These are phyloP conservation scores for Aspidiotus rigidus DNA, from an alignment of 2,888 invertebrate genomes.

Conservation along the genomic window DNA sequence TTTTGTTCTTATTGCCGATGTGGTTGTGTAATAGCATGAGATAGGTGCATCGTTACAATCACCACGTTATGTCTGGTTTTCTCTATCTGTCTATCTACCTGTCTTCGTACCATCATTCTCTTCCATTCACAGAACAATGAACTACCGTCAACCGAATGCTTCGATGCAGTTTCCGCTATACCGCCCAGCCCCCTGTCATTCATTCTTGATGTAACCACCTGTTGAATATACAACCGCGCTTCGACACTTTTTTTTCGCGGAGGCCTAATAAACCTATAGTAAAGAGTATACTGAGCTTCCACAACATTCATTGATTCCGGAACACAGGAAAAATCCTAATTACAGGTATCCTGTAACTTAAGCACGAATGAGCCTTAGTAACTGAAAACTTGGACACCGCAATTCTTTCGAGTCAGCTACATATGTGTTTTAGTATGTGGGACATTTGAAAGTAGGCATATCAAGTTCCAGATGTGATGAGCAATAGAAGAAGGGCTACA, in stretches of 20 bases:
- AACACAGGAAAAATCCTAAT: no score
- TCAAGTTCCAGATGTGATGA: no score
- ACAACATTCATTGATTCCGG: no score
- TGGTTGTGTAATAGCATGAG: conserved; percentile 20
- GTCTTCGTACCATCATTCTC: conserved; percentile 33
- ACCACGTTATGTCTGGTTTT: conserved; percentile 30
- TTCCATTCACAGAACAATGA: conserved; percentile 33
- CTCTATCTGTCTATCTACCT: conserved; percentile 32
- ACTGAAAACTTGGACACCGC: no score
- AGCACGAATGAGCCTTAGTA: no score
- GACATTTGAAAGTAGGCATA: no score
- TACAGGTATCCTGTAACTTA: no score
- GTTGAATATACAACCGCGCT: neutral
- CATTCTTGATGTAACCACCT: neutral
- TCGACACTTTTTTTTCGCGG: conserved; percentile 2
- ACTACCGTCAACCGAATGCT: conserved; percentile 34
- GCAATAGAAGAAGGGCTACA: no score
- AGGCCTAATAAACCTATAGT: no score
- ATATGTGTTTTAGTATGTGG: no score
- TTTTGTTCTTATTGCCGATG: conserved; percentile 26
- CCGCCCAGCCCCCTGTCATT: neutral
- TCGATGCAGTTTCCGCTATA: conserved; percentile 31
- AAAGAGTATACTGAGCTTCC: no score
- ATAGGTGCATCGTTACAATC: conserved; percentile 33
- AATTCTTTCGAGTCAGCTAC: no score